A percentile compares a stretch with the other conserved stretches of the same genome.
phyloP scores from a whole-genome alignment of 2,113 vertebrate species.

The Lucifuga dentata region DNA sequence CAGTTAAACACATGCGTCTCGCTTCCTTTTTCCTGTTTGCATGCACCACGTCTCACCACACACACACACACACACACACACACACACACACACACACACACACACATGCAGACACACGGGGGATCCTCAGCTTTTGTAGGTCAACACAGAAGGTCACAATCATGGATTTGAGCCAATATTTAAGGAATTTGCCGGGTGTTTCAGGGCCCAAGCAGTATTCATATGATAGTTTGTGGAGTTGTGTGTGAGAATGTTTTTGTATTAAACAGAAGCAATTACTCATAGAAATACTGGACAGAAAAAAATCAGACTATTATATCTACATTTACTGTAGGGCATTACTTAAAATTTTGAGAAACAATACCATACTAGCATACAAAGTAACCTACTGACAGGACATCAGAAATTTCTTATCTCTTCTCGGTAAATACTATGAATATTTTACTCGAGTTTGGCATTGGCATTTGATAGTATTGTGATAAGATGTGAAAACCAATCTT shows the following conservation, averaged over 20 bases:
- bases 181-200: conserved; percentile 9
- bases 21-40: conserved; percentile 40
- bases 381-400: background rate
- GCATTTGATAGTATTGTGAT: conserved; percentile 51
- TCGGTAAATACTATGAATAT: background rate
- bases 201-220: no score
- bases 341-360: background rate
- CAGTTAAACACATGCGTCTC: conserved; percentile 64
- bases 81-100: no score
- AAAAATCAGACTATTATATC: background rate
- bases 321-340: background rate
- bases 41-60: background rate
- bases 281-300: no score
- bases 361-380: background rate
- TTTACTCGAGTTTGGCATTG: conserved; percentile 15
- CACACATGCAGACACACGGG: no score
- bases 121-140: conserved; percentile 46
- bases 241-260: background rate
- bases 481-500: conserved; percentile 52
- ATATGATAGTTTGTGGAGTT: background rate
- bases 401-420: background rate
- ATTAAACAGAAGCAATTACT: background rate
- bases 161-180: conserved; percentile 26
- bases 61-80: conserved; percentile 34
- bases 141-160: conserved; percentile 59